These are phyloP conservation scores for Okamejei kenojei DNA, from an alignment of 2,797 vertebrate genomes.

Conservation along the genomic window DNA sequence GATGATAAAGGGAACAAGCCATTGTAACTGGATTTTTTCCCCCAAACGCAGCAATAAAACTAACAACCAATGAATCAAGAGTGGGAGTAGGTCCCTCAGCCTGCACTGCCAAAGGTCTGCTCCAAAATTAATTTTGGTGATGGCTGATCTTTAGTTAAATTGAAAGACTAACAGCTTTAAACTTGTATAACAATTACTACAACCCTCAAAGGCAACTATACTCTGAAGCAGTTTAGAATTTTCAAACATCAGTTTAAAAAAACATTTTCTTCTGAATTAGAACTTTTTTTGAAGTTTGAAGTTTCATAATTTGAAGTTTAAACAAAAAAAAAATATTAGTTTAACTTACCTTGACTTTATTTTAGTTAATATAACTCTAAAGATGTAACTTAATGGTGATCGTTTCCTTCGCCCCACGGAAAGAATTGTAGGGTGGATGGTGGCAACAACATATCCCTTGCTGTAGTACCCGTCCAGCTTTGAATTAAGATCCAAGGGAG, in stretches of 20 bases:
- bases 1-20: no score
- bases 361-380: slow-evolving; percentile 76
- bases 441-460: slow-evolving; percentile 73
- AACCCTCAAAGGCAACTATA: neutral
- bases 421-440: slow-evolving; percentile 84
- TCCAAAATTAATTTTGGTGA: no score
- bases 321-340: neutral
- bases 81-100: no score
- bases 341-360: slow-evolving; percentile 68
- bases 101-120: no score
- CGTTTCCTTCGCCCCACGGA: slow-evolving; percentile 66
- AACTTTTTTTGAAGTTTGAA: no score
- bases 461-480: slow-evolving; percentile 81
- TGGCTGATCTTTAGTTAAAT: neutral
- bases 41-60: neutral
- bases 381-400: slow-evolving; percentile 80
- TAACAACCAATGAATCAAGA: no score
- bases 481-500: slow-evolving; percentile 70
- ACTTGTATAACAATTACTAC: neutral
- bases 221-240: neutral
- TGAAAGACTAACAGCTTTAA: neutral
- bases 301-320: neutral
- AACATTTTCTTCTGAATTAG: neutral
- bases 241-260: neutral
- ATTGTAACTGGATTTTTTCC: no score